A percentile compares a stretch with the other conserved stretches of the same genome.
Evolutionary conservation across 2,113 vertebrate species (phyloP).

Genomic region (Hypomesus transpacificus): DNA sequence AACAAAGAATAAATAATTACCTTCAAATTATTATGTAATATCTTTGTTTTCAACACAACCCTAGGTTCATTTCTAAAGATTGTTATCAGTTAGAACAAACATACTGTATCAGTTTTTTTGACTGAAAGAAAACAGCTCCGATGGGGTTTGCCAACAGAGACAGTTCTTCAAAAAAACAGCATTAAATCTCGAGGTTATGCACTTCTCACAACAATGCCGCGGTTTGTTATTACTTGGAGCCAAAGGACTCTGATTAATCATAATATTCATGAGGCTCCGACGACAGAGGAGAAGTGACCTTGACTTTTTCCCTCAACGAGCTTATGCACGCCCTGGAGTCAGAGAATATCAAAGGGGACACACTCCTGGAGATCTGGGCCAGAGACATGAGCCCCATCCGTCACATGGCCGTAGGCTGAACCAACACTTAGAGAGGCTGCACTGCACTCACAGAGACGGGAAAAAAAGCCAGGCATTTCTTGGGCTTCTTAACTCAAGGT

Average conservation of each 20-base stretch:
- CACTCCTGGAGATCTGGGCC: constrained; percentile 64
- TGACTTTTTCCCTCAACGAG: constrained; percentile 62
- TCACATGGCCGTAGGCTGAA: constrained; percentile 61
- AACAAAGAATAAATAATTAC: background rate
- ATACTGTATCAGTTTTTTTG: background rate
- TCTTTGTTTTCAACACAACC: too few species aligned
- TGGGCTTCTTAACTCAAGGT: constrained; percentile 35
- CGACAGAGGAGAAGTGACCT: constrained; percentile 65
- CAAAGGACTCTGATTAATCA: constrained; percentile 68
- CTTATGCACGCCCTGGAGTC: constrained; percentile 58
- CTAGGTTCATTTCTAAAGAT: background rate
- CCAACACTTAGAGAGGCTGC: constrained; percentile 38
- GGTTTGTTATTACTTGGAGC: constrained; percentile 58
- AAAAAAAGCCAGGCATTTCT: constrained; percentile 48
- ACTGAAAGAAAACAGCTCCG: constrained; percentile 32
- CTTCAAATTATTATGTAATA: too few species aligned
- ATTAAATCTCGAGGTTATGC: constrained; percentile 41
- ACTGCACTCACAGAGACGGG: constrained; percentile 35
- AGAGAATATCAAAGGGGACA: constrained; percentile 69
- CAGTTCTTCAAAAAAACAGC: constrained; percentile 31
- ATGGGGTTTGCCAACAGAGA: constrained; percentile 29
- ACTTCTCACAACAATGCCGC: constrained; percentile 43
- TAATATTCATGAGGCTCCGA: constrained; percentile 69
- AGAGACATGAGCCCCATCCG: constrained; percentile 62
- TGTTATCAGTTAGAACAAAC: background rate